Conservation (phyloP, 2,113 vertebrate species). For the Hassar affinis region DNA sequence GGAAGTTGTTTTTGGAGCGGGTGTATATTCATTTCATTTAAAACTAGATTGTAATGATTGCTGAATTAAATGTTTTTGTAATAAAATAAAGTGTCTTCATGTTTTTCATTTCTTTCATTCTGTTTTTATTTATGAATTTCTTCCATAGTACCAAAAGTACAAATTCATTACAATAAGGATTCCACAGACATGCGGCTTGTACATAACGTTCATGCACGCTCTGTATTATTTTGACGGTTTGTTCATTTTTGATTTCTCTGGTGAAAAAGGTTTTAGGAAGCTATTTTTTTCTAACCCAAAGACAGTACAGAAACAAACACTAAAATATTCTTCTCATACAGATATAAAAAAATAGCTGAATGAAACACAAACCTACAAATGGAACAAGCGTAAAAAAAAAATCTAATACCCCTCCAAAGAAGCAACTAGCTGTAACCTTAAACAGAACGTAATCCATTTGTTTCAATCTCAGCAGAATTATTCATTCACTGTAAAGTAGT, state of each 20-base stretch:
- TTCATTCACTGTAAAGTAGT: not conserved
- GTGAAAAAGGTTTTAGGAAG: not conserved
- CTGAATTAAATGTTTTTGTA: constrained; percentile 19
- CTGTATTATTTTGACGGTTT: not conserved
- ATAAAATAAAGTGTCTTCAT: not conserved
- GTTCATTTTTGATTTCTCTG: not conserved
- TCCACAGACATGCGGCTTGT: not conserved
- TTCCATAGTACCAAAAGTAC: not conserved
- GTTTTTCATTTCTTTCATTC: not conserved
- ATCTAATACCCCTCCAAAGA: not conserved
- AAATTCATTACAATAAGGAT: not conserved
- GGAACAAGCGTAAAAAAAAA: not conserved
- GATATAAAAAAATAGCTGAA: not conserved
- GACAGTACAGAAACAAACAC: not conserved
- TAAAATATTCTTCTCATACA: not conserved
- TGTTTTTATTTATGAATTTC: not conserved
- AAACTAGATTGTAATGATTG: not conserved
- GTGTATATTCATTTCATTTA: not conserved
- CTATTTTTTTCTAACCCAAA: not conserved
- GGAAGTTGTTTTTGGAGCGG: not conserved
- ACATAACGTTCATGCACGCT: not conserved
- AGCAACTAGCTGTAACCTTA: not conserved
- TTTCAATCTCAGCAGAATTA: not conserved
- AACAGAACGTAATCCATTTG: not conserved
- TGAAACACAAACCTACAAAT: not conserved